Evolutionary conservation across 2,797 vertebrate species (phyloP), one percentile per base, ranked within the genome.

Genomic region (Bovichtus variegatus): DNA sequence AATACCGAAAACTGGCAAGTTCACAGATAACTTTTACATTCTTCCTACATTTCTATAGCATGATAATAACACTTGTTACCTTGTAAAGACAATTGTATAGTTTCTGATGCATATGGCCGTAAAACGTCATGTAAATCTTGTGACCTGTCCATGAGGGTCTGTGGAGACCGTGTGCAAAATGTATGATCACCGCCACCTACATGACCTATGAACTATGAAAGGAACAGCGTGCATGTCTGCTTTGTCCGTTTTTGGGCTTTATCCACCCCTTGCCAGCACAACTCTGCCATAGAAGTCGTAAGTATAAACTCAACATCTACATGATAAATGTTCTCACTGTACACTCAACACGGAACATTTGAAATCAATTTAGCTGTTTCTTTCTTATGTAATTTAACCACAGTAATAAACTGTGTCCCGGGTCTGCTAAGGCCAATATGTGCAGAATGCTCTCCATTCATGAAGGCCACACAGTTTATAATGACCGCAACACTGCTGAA

Each of bases 381-480:
- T 50, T 21, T 54, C 31, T 51, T 31, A 23, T 55, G 29, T 51
- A 29, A 67, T 47, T 72, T 38, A 31, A 76, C 67, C 29, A 53
- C 3, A 10, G 50, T 36, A 55, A 72, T 62, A 64, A 74, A 66
- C 40, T 57, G 23, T 23, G 10, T 66, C 15, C 2, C 43, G 65
- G 34, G 55, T 44, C 59, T 54, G 44, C 31, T 55, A 27, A 62
- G 18, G 25, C 47, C 23, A 34, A 31, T 47, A 6, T 68, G 46
- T 60, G 36, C 76, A 77, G 46, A 74, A 51, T 46, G 41, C n/a
- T 71, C 72, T 81, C 68, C 41, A 55, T 64, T 69, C 21, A 65
- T 58, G 8, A 68, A 55, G 44, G 55, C 38, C 36, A 31, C 49
- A 71, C 59, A 49, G 65, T 69, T 31, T 7, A 50, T 43, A 43